A percentile compares a stretch with the other conserved stretches of the same genome.
Conservation (phyloP, 2,888 invertebrate genomes). For the Globia sparganii region DNA sequence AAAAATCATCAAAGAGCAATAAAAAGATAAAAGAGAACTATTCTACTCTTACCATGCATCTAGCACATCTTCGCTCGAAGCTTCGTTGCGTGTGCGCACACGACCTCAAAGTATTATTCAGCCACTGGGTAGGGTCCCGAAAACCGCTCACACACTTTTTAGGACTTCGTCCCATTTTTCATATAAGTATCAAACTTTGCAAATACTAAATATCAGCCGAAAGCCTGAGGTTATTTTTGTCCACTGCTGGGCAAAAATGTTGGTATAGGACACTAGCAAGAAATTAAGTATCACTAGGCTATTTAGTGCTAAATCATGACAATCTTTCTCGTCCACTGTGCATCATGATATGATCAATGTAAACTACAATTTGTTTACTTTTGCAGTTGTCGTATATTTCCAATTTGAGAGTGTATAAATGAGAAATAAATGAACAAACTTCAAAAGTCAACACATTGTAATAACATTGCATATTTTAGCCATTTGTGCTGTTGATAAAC, state of each 20-base stretch:
- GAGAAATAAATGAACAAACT: neutral
- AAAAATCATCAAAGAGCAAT: conserved; percentile 33
- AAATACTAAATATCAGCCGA: conserved; percentile 28
- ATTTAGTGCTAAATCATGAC: neutral
- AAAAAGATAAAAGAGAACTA: conserved; percentile 54
- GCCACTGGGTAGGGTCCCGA: conserved; percentile 93
- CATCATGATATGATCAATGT: conserved; percentile 27
- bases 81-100: conserved; percentile 80
- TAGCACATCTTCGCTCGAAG: conserved; percentile 63
- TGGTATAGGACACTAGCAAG: neutral
- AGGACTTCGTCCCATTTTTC: neutral
- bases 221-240: neutral
- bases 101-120: conserved; percentile 97
- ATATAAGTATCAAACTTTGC: neutral
- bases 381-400: neutral
- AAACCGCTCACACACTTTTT: conserved; percentile 69
- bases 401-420: neutral
- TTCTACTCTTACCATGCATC: conserved; percentile 85
- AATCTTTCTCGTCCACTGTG: neutral
- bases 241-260: neutral
- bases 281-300: neutral
- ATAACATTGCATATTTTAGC: neutral
- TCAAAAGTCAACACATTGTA: conserved; percentile 3
- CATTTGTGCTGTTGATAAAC: neutral
- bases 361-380: conserved; percentile 8